Evolutionary conservation across 2,113 vertebrate species (phyloP).

Genomic region (Azemiops feae): DNA sequence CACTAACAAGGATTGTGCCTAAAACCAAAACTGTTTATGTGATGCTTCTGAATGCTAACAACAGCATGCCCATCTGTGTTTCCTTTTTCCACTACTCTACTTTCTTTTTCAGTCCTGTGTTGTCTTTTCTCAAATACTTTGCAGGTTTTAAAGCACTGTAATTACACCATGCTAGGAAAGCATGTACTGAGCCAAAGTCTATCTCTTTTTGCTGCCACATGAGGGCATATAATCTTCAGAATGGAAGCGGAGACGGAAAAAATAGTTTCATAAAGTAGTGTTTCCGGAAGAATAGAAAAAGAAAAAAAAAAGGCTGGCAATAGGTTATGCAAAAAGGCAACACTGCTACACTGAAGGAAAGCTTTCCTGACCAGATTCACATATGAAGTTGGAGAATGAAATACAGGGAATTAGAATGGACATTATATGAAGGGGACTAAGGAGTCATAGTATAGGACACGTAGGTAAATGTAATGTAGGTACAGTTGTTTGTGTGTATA

Average conservation of each 20-base stretch:
- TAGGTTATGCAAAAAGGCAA: not conserved
- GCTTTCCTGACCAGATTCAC: not conserved
- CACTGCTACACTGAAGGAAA: not conserved
- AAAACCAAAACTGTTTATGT: fast-evolving
- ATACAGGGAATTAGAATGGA: not conserved
- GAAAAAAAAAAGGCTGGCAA: not conserved
- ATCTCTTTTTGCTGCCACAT: not conserved
- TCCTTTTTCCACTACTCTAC: not conserved
- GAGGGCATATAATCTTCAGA: not conserved
- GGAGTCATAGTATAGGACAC: not conserved
- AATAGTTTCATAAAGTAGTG: not conserved
- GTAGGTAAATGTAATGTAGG: not conserved
- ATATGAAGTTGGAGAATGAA: not conserved
- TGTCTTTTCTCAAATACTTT: not conserved
- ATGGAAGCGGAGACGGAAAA: not conserved
- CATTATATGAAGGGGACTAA: not conserved
- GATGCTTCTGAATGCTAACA: not conserved
- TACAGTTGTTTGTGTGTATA: not conserved
- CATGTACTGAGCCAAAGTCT: not conserved
- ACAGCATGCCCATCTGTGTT: not conserved
- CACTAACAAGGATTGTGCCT: fast-evolving
- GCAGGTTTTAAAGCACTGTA: not conserved
- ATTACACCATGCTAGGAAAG: not conserved
- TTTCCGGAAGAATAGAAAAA: not conserved
- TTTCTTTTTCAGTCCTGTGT: no score